Evolutionary conservation across 2,113 vertebrate genomes (phyloP), one percentile per base, ranked within the genome.

Genomic region (Neodontobutis hainanensis): DNA sequence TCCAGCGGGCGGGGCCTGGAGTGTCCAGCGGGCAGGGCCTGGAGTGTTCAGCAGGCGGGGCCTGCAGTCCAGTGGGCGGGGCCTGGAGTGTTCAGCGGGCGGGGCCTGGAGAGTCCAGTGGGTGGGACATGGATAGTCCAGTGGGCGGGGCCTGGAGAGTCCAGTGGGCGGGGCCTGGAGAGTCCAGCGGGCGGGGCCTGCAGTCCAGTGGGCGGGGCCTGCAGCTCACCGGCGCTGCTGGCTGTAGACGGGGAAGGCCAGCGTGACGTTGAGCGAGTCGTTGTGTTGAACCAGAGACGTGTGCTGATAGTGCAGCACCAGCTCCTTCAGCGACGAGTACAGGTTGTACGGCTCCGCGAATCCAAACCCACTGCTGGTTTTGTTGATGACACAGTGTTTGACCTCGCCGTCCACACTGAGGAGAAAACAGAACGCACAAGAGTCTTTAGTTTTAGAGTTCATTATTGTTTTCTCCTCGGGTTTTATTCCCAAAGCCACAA

Each of bases 231-330:
- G 95, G 84, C 96, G 93, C 92, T 97, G 96, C 88, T 97, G 96
- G 77, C 94, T 93, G 88, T 98, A 96, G 64, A 98, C 96, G 3
- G 97, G 97, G 92, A 96, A 95, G 80, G 97, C 95, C 92, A 99
- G 94, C 69, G 96, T 99, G 91, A 99, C 97, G 72, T 98, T 99
- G 85, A 99, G 94, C 82, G 96, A 99, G 94, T 99, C 97, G 80
- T 99, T 99, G 96, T 99, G 97, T 89, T 99, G 97, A 69, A 99
- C 95, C 0, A 98, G 95, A 8, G 97, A 99, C 0, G 97, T 98
- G 90, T 99, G 97, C 89, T 98, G 97, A 90, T 99, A 99, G 93
- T 99, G 97, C 70, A 99, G 94, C 84, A 99, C 97, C 92, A 99
- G 95, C 93, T 99, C 97, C 89, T 98, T 98, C 72, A 99, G 94